Evolutionary conservation across 2,797 vertebrate genomes (phyloP).

Genomic region (Cheirogaleus major): DNA sequence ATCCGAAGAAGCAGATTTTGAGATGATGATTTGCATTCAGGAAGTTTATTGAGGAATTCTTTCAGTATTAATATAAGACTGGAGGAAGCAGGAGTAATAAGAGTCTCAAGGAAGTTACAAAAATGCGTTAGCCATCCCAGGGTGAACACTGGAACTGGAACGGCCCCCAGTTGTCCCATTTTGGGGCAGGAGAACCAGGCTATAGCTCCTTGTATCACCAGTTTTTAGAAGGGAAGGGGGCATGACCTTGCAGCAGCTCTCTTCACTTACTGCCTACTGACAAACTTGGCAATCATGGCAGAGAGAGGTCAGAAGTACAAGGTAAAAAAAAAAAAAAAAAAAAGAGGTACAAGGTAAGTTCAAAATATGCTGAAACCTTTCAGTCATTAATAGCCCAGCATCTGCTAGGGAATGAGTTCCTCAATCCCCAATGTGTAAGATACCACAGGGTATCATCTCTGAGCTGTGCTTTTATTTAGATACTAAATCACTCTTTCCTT

Average conservation of each 20-base stretch:
- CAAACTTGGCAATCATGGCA: neutral
- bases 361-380: neutral
- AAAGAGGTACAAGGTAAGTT: no score
- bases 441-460: accelerated
- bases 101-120: neutral
- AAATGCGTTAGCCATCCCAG: neutral
- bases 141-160: neutral
- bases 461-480: neutral
- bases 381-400: neutral
- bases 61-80: neutral
- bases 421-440: neutral
- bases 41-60: neutral
- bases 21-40: neutral
- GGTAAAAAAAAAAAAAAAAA: no score
- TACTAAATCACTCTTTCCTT: neutral
- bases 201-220: neutral
- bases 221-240: neutral
- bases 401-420: neutral
- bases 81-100: neutral
- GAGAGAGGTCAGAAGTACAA: neutral
- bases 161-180: neutral
- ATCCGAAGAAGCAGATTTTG: neutral
- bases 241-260: neutral
- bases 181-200: neutral
- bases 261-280: neutral